Evolutionary conservation across 2,113 vertebrate genomes (phyloP).

Genomic region (Myotis davidii): DNA sequence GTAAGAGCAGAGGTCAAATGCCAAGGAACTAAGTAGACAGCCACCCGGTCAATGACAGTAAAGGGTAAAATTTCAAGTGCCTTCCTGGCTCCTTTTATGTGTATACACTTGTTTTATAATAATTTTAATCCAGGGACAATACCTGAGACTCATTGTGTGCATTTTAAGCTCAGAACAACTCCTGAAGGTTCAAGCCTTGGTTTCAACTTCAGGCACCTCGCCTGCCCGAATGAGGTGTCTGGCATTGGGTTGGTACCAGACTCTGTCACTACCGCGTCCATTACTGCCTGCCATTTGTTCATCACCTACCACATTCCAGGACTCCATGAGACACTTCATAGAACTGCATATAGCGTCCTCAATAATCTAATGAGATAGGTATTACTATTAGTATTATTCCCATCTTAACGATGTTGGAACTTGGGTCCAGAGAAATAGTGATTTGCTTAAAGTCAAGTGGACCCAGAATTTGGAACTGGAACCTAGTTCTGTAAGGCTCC

Average conservation of each 20-base stretch:
- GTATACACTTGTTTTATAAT: background rate
- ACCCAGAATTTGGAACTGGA: conserved; percentile 1
- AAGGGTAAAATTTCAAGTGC: background rate
- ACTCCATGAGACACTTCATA: background rate
- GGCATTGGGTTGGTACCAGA: background rate
- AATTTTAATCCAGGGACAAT: background rate
- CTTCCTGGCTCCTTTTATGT: background rate
- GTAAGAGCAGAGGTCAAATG: background rate
- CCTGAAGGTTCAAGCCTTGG: background rate
- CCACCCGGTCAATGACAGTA: background rate
- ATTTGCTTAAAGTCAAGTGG: background rate
- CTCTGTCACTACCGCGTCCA: background rate
- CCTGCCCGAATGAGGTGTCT: background rate
- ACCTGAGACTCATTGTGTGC: background rate
- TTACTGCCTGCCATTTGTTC: background rate
- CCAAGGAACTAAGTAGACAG: background rate
- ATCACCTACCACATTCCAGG: background rate
- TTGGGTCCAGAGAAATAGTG: background rate
- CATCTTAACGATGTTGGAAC: background rate
- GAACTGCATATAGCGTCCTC: background rate
- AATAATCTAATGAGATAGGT: background rate
- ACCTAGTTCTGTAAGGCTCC: background rate
- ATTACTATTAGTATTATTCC: background rate
- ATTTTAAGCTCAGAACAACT: background rate
- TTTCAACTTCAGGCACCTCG: background rate